Conservation (phyloP, 2,888 invertebrate genomes). For the Drosophila pullipes region DNA sequence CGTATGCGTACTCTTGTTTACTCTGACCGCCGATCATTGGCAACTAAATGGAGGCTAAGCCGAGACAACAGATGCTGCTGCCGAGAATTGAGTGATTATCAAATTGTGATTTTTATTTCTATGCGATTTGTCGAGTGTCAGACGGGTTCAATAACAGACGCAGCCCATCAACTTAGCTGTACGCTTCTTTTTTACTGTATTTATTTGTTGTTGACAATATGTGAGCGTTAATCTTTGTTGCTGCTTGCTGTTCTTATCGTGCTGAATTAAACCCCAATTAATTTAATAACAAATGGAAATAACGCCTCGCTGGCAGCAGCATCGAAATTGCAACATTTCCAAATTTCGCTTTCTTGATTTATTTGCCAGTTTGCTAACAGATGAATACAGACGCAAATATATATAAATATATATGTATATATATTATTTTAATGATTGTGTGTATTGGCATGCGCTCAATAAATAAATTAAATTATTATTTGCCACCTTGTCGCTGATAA, state of each 20-base stretch:
- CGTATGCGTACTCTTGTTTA: slow-evolving; percentile 64
- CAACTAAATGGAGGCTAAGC: slow-evolving; percentile 56
- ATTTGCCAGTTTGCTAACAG: slow-evolving; percentile 55
- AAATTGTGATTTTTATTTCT: slow-evolving; percentile 75
- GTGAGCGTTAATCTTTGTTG: slow-evolving; percentile 46
- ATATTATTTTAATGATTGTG: slow-evolving; percentile 3
- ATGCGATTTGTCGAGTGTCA: slow-evolving; percentile 79
- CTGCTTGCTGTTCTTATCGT: slow-evolving; percentile 56
- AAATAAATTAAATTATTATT: slow-evolving; percentile 79
- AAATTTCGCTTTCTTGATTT: slow-evolving; percentile 60
- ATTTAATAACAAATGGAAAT: slow-evolving; percentile 84
- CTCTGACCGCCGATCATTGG: slow-evolving; percentile 23
- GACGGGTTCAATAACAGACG: slow-evolving; percentile 75
- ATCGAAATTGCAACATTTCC: slow-evolving; percentile 29
- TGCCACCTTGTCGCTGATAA: slow-evolving; percentile 69
- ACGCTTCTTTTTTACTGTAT: slow-evolving; percentile 30
- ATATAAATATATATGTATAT: background rate
- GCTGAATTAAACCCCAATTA: slow-evolving; percentile 85
- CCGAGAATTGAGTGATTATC: slow-evolving; percentile 65
- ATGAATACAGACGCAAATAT: background rate
- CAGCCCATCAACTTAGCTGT: slow-evolving; percentile 31
- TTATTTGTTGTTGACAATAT: slow-evolving; percentile 66
- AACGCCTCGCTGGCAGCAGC: slow-evolving; percentile 65
- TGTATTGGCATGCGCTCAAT: slow-evolving; percentile 56
- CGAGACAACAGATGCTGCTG: slow-evolving; percentile 14